Percentiles rank a stretch among this genome's conserved stretches.
phyloP scores from a whole-genome alignment of 2,113 vertebrate genomes.

The Pyxicephalus adspersus region DNA sequence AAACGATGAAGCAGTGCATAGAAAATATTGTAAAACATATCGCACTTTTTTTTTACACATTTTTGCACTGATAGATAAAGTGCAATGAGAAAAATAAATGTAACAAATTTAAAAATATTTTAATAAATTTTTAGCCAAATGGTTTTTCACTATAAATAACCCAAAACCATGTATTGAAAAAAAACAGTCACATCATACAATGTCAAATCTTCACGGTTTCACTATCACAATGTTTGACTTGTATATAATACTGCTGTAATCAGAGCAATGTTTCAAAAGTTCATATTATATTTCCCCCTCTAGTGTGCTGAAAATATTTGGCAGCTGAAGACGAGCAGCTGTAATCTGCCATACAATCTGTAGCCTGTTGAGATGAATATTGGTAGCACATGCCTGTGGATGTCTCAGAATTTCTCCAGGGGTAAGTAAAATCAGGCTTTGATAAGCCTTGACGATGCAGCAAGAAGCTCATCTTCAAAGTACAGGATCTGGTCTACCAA shows the following conservation, averaged over 20 bases:
- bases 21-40: too few species aligned
- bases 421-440: conserved; percentile 8
- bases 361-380: not conserved
- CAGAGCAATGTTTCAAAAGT: not conserved
- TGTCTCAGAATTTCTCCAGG: conserved; percentile 15
- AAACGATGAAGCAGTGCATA: too few species aligned
- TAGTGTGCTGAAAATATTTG: conserved; percentile 1
- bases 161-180: too few species aligned
- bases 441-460: not conserved
- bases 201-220: not conserved
- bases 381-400: conserved; percentile 6
- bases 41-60: too few species aligned
- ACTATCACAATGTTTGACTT: not conserved
- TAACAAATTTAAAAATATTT: too few species aligned
- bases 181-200: not conserved
- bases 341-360: conserved; percentile 20
- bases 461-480: conserved; percentile 76
- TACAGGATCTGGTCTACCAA: conserved; percentile 85
- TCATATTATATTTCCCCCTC: not conserved
- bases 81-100: too few species aligned
- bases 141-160: too few species aligned
- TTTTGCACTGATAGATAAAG: too few species aligned
- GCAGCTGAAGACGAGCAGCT: conserved; percentile 17
- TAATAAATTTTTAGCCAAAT: too few species aligned
- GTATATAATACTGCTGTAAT: conserved; percentile 6